Conservation (phyloP, 2,888 invertebrate genomes). For the Dryobotodes eremita region DNA sequence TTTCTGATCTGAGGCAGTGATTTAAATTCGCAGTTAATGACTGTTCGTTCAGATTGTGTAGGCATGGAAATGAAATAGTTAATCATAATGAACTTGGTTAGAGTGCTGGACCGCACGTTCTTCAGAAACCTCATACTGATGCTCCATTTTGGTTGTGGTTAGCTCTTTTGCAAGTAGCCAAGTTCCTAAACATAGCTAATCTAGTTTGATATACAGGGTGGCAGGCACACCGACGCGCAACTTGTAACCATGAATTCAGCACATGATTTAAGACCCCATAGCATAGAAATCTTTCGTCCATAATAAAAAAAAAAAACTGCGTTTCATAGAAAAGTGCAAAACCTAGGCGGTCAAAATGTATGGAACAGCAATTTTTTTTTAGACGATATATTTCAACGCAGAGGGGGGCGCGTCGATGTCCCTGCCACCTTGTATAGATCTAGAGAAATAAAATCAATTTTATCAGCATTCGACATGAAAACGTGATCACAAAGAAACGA, state of each 20-base stretch:
- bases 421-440: neutral
- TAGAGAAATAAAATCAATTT: conserved; percentile 11
- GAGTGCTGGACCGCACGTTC: neutral
- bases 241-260: too few relatives aligned
- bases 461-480: conserved; percentile 14
- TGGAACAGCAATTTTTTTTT: too few relatives aligned
- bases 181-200: neutral
- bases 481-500: conserved; percentile 15
- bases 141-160: neutral
- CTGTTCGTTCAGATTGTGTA: neutral
- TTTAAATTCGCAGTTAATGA: neutral
- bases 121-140: neutral
- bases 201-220: neutral
- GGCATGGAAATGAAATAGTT: too few relatives aligned
- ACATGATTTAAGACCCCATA: too few relatives aligned
- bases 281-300: too few relatives aligned
- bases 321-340: too few relatives aligned
- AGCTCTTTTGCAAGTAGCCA: neutral
- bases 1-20: neutral
- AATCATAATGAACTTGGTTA: neutral
- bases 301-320: too few relatives aligned
- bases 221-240: too few relatives aligned
- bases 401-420: too few relatives aligned
- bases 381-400: too few relatives aligned
- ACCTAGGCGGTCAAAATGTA: too few relatives aligned